Conservation (phyloP, 1,140 invertebrate species). For the Drosophila malerkotliana region DNA sequence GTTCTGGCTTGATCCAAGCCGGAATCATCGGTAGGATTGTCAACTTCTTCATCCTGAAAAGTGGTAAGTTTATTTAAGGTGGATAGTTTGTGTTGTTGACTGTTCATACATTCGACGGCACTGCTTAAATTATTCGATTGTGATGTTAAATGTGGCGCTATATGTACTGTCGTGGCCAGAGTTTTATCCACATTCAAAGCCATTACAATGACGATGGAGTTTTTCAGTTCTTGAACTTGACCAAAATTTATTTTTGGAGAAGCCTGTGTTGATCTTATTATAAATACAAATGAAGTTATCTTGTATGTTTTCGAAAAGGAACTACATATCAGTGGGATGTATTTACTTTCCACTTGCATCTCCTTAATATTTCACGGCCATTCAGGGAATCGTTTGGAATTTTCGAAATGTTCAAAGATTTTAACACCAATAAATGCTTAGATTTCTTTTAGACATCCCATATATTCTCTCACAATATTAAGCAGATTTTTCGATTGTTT, state of each 20-base stretch:
- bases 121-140: constrained; percentile 3
- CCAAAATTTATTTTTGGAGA: constrained; percentile 1
- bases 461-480: too few species aligned
- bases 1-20: background rate
- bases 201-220: constrained; percentile 35
- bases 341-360: constrained; percentile 60
- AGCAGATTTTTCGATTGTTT: too few species aligned
- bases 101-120: constrained; percentile 10
- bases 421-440: too few species aligned
- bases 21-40: background rate
- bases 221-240: background rate
- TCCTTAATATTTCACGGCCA: constrained; percentile 45
- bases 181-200: constrained; percentile 47
- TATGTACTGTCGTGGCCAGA: constrained; percentile 9
- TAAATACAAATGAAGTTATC: constrained; percentile 33
- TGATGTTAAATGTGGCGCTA: constrained; percentile 20
- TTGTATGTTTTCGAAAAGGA: constrained; percentile 54
- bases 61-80: constrained; percentile 9
- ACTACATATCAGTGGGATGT: constrained; percentile 63
- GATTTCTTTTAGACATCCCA: too few species aligned
- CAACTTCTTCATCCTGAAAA: background rate
- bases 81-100: constrained; percentile 37
- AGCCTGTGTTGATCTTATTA: constrained; percentile 14
- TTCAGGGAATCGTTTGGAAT: background rate
- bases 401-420: background rate